Evolutionary conservation across 1,140 invertebrate species (phyloP), one percentile per base, ranked within the genome.

Genomic region (Dendrolimus punctatus): DNA sequence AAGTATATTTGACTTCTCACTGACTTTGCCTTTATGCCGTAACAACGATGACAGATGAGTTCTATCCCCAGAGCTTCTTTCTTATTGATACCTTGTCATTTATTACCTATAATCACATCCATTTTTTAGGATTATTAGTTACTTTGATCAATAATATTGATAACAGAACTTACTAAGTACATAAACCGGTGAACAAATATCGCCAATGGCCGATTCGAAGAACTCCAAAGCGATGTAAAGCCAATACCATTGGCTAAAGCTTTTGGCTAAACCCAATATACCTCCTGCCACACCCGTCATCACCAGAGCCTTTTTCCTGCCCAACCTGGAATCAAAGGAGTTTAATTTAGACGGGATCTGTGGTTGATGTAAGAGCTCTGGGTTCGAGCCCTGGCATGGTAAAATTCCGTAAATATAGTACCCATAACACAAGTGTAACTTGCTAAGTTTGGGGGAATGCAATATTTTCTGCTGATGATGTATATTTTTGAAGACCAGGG

Each of bases 221-320:
- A 66, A 46, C 36, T 66, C 64, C 9, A 66, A 49, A 4, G 43
- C 47, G 9, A 66, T 42, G 23, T 59, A 66, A 2, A 53, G n/a
- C 60, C 60, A 62, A 38, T 62, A 66, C 5, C 51, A 55, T 0
- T 6, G 40, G 6, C 37, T 45, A 8, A 62, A 44, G 56, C 60
- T 62, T 39, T 51, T 60, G 4, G 50, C 40, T n/a, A 62, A 23
- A 4, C 64, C 64, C 41, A 57, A 40, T 3, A 62, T 10, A 1
- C 38, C 57, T 6, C 60, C 55, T 0, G 40, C 36, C 8, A 62
- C 46, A 10, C 54, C 55, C 8, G 60, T 57, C 38, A 62, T 39
- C n/a, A 65, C 50, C 38, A 57, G 42, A 23, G 56, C 3, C 5
- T 55, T 49, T 41, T 65, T 65, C 40, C 63, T 53, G 8, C 62